A percentile compares a stretch with the other conserved stretches of the same genome.
Conservation (phyloP, 2,797 vertebrate species). For the Pagetopsis macropterus region DNA sequence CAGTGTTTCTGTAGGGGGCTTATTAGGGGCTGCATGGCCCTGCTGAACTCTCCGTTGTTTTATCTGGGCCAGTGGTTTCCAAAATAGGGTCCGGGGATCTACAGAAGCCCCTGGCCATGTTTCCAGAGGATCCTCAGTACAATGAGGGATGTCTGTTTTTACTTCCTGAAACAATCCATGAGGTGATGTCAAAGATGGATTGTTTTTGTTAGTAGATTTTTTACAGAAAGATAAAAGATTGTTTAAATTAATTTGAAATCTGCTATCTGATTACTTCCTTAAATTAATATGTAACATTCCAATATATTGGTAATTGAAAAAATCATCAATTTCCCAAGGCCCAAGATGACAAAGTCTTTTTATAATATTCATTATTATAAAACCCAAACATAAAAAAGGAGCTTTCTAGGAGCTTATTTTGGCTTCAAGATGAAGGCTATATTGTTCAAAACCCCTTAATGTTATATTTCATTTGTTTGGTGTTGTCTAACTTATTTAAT, state of each 20-base stretch:
- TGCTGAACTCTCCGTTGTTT: constrained; percentile 58
- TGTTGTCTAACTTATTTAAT: background rate
- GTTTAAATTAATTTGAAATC: background rate
- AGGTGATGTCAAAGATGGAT: background rate
- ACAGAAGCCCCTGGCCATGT: constrained; percentile 10
- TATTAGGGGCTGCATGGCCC: constrained; percentile 45
- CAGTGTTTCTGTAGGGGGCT: constrained; percentile 37
- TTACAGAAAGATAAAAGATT: too few species aligned
- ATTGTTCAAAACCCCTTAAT: background rate
- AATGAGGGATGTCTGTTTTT: constrained; percentile 10
- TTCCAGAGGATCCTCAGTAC: constrained; percentile 6
- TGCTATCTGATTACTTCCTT: background rate
- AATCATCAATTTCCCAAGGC: background rate
- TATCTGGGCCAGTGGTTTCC: constrained; percentile 42
- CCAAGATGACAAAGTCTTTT: background rate
- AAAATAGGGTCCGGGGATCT: constrained; percentile 42
- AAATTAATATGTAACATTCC: background rate
- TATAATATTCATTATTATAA: background rate
- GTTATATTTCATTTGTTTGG: background rate
- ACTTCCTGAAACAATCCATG: constrained; percentile 26
- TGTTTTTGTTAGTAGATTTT: too few species aligned
- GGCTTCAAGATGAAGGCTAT: background rate
- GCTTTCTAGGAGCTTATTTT: background rate
- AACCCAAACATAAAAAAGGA: too few species aligned
- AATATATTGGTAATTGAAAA: background rate